Percentiles rank a stretch among this genome's conserved stretches.
These are phyloP conservation scores for Holacanthus passer DNA, from an alignment of 2,113 vertebrate species.

Conservation along the genomic window DNA sequence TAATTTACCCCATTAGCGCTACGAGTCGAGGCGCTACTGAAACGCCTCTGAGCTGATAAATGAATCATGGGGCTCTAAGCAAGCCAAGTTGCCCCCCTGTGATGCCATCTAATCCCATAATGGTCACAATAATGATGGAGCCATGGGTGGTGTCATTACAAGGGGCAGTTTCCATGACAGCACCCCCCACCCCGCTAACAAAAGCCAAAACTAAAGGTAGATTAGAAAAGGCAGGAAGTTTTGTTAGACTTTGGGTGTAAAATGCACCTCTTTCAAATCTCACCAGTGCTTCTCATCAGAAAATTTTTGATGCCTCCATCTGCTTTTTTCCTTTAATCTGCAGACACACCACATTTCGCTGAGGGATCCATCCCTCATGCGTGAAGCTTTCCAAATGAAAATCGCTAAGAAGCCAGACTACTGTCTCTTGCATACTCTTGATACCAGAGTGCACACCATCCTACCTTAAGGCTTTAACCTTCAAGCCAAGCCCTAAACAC, in stretches of 20 bases:
- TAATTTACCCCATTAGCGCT: conserved; percentile 53
- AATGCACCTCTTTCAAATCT: conserved; percentile 32
- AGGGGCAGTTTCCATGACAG: conserved; percentile 69
- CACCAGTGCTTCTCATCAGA: conserved; percentile 18
- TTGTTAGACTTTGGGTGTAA: conserved; percentile 25
- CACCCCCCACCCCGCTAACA: conserved; percentile 20
- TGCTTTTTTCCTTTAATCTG: conserved; percentile 47
- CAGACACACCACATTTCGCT: conserved; percentile 44
- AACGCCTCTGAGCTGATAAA: conserved; percentile 59
- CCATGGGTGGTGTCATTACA: conserved; percentile 71
- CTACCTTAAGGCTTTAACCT: conserved; percentile 1
- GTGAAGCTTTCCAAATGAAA: conserved; percentile 56
- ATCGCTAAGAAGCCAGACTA: background rate
- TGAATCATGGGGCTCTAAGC: conserved; percentile 54
- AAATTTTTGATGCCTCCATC: conserved; percentile 35
- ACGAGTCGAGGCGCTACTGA: conserved; percentile 9
- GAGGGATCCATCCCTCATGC: conserved; percentile 32
- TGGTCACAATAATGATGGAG: conserved; percentile 66
- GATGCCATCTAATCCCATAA: conserved; percentile 72
- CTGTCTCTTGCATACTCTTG: conserved; percentile 6
- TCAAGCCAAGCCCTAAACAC: background rate
- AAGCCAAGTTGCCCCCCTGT: conserved; percentile 41
- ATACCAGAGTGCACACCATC: background rate
- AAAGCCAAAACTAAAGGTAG: conserved; percentile 22
- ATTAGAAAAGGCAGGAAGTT: conserved; percentile 1